Percentiles rank a stretch among this genome's conserved stretches.
phyloP scores from a whole-genome alignment of 2,797 vertebrate species.

The Meda fulgida region DNA sequence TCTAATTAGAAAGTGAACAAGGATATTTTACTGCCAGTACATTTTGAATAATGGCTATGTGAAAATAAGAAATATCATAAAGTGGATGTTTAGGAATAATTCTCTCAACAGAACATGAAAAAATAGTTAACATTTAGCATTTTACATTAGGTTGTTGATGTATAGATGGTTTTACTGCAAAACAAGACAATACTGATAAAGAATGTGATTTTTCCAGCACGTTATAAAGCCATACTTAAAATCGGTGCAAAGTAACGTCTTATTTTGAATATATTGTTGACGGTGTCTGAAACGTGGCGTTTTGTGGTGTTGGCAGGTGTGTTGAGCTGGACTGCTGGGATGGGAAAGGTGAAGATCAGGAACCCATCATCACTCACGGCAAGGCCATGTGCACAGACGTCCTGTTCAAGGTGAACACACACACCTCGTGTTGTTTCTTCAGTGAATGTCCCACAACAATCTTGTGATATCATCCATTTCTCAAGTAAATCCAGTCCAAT shows the following conservation, averaged over 20 bases:
- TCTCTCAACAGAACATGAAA: no score
- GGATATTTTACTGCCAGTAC: not conserved
- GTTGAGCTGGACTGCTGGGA: constrained; percentile 99
- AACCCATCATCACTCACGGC: constrained; percentile 97
- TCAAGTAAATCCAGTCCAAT: not conserved
- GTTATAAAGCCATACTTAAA: not conserved
- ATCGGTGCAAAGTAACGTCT: not conserved
- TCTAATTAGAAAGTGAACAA: not conserved
- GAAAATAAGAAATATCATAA: not conserved
- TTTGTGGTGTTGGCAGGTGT: constrained; percentile 77
- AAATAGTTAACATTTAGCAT: not conserved
- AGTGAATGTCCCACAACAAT: not conserved
- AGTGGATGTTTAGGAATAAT: not conserved
- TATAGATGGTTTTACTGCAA: not conserved
- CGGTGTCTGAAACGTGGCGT: not conserved
- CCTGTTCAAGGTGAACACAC: constrained; percentile 90
- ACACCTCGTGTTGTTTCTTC: not conserved
- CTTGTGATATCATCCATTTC: not conserved
- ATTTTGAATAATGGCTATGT: not conserved
- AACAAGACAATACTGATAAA: no score
- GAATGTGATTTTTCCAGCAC: not conserved
- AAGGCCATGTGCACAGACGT: constrained; percentile 99
- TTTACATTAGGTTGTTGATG: not conserved
- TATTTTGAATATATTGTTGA: not conserved
- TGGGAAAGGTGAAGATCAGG: constrained; percentile 98